Conservation (phyloP, 2,888 invertebrate species). For the Cheilosia vernalis region DNA sequence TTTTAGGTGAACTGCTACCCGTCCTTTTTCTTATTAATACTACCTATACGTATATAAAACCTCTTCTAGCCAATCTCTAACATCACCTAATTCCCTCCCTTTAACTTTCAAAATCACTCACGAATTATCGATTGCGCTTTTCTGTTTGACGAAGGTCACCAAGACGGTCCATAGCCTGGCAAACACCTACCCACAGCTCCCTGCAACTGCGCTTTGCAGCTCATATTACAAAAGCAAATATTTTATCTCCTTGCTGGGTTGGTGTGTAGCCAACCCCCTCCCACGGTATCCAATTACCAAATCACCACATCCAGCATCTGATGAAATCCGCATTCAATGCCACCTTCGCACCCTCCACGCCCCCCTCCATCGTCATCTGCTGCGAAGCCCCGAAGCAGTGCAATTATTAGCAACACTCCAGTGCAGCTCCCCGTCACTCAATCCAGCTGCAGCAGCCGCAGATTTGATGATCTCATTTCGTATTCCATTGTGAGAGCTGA, state of each 20-base stretch:
- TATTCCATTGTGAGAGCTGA: constrained; percentile 63
- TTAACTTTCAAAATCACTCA: constrained; percentile 17
- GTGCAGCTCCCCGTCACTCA: constrained; percentile 56
- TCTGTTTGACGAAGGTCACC: constrained; percentile 61
- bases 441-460: constrained; percentile 12
- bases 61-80: too few relatives aligned
- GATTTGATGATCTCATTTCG: constrained; percentile 74
- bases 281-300: constrained; percentile 72
- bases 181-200: constrained; percentile 1
- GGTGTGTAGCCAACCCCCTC: constrained; percentile 29
- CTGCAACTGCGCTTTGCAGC: constrained; percentile 39
- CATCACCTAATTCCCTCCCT: too few relatives aligned
- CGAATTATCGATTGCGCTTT: constrained; percentile 43
- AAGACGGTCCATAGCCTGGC: constrained; percentile 33
- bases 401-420: constrained; percentile 71
- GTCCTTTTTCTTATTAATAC: too few relatives aligned
- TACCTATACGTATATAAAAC: too few relatives aligned
- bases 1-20: too few relatives aligned
- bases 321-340: constrained; percentile 72
- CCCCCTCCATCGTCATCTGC: constrained; percentile 54
- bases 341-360: constrained; percentile 17
- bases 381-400: constrained; percentile 41
- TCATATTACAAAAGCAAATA: constrained; percentile 72
- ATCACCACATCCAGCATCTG: constrained; percentile 74
- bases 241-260: constrained; percentile 50